A percentile compares a stretch with the other conserved stretches of the same genome.
Evolutionary conservation across 2,797 vertebrate species (phyloP).

Genomic region (Crypturellus tataupa): DNA sequence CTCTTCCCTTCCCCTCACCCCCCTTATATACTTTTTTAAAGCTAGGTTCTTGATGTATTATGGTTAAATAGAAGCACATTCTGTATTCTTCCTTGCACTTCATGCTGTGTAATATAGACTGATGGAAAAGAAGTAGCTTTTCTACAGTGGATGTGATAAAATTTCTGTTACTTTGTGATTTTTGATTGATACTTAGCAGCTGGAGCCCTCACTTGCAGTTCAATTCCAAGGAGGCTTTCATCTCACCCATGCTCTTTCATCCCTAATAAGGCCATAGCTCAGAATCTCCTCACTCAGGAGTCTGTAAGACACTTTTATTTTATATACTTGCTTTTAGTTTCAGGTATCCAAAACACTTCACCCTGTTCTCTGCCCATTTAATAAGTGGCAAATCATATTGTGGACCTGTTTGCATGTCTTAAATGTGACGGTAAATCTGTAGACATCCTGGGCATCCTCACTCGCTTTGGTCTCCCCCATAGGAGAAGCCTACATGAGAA

Average conservation of each 20-base stretch:
- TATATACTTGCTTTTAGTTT: neutral
- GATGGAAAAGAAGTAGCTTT: neutral
- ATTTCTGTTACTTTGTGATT: neutral
- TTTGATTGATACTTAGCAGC: neutral
- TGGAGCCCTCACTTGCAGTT: neutral
- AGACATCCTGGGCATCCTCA: neutral
- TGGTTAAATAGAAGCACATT: neutral
- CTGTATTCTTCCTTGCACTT: neutral
- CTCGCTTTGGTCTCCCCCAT: constrained; percentile 4
- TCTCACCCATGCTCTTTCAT: neutral
- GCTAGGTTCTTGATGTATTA: neutral
- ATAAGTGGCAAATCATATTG: neutral
- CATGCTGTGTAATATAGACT: neutral
- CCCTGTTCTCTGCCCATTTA: neutral
- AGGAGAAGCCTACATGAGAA: constrained; percentile 97
- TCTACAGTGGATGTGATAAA: neutral
- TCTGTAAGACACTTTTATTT: neutral
- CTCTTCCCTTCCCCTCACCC: neutral
- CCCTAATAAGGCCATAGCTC: neutral
- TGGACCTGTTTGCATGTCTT: neutral
- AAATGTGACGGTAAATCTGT: neutral
- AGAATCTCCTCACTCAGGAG: neutral
- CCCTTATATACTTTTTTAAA: neutral
- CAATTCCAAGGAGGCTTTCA: neutral
- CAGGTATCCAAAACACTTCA: neutral